Percentiles rank a stretch among this genome's conserved stretches.
Evolutionary conservation across 2,113 vertebrate genomes (phyloP).

Genomic region (Phrynosoma blainvillii): DNA sequence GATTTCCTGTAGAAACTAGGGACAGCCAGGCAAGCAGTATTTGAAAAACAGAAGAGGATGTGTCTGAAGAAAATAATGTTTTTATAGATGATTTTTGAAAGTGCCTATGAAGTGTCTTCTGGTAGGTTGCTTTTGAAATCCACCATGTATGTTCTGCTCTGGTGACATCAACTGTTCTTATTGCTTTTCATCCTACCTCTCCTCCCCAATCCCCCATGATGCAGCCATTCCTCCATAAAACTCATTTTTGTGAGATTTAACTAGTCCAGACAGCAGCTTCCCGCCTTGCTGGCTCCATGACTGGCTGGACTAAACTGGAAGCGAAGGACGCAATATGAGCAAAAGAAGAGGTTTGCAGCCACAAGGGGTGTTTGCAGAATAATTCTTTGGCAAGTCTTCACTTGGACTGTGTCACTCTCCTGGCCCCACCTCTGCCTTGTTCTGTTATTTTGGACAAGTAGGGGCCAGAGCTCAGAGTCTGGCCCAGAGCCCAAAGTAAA

Average conservation of each 20-base stretch:
- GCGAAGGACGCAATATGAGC: background rate
- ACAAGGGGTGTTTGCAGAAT: background rate
- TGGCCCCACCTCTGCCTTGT: background rate
- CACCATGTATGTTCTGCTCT: background rate
- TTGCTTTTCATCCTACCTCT: background rate
- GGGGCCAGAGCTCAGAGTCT: background rate
- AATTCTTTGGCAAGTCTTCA: background rate
- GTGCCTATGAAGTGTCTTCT: background rate
- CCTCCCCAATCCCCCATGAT: background rate
- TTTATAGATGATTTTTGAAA: constrained; percentile 33
- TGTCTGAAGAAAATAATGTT: constrained; percentile 34
- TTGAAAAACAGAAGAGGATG: constrained; percentile 52
- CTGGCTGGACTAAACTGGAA: background rate
- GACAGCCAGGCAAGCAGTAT: constrained; percentile 39
- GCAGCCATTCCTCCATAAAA: background rate
- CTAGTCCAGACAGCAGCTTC: background rate
- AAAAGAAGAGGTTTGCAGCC: background rate
- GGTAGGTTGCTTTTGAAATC: constrained; percentile 18
- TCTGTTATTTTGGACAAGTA: background rate
- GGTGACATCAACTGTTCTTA: background rate
- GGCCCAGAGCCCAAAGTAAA: background rate
- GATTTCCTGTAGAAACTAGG: constrained; percentile 44
- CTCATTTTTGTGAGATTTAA: background rate
- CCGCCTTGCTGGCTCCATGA: background rate
- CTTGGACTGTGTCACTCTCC: background rate